Evolutionary conservation across 64 coral and sea anemone species (phyloP).

Genomic region (Dendrophyllia cribrosa): DNA sequence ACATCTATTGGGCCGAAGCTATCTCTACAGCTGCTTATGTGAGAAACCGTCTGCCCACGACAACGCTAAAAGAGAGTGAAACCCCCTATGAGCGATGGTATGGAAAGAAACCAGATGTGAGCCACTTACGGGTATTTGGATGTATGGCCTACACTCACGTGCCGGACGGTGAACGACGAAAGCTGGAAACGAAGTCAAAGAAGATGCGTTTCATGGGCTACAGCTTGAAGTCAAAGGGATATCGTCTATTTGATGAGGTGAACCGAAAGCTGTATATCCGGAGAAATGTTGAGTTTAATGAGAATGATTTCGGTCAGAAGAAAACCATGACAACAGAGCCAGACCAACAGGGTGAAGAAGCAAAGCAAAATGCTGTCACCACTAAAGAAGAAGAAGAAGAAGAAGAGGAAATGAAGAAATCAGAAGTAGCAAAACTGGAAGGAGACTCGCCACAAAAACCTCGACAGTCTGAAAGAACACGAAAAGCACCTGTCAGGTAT

Average conservation of each 20-base stretch:
- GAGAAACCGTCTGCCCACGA: too few relatives aligned
- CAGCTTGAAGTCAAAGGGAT: constrained; percentile 45
- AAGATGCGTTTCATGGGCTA: constrained; percentile 68
- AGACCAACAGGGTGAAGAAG: background rate
- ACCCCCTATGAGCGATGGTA: too few relatives aligned
- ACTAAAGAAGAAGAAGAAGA: background rate
- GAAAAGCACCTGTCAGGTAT: too few relatives aligned
- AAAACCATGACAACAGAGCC: background rate
- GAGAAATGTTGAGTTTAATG: constrained; percentile 67
- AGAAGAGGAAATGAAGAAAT: background rate
- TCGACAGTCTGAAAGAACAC: background rate
- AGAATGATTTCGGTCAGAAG: constrained; percentile 15
- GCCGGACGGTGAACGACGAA: constrained; percentile 29
- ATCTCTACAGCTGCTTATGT: too few relatives aligned
- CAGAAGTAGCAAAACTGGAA: background rate
- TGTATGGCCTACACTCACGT: too few relatives aligned
- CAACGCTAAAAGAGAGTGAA: too few relatives aligned
- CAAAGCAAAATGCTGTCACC: background rate
- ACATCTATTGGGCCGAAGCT: too few relatives aligned
- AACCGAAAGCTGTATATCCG: constrained; percentile 54
- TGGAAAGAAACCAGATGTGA: too few relatives aligned
- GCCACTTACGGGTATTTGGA: too few relatives aligned
- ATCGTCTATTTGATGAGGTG: constrained; percentile 53
- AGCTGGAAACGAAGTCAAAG: constrained; percentile 35
- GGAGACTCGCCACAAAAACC: background rate